Evolutionary conservation across 2,888 invertebrate genomes (phyloP), one percentile per base, ranked within the genome.

Genomic region (Polydesmus complanatus): DNA sequence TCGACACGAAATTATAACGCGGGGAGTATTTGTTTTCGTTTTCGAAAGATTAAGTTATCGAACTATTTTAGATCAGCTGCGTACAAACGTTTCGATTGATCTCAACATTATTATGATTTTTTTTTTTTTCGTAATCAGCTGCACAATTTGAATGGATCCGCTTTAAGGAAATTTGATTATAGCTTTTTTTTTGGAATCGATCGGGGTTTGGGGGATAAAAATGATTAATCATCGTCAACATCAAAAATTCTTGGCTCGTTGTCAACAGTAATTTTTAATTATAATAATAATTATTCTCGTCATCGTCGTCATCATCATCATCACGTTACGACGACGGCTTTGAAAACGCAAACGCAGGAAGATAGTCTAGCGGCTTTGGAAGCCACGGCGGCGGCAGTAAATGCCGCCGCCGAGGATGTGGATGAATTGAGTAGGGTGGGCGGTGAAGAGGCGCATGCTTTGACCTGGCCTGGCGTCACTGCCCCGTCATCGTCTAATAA

Each of bases 291-390:
- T n/a, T n/a, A n/a, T n/a, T n/a, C n/a, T n/a, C n/a, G n/a, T n/a
- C n/a, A n/a, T n/a, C n/a, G n/a, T n/a, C n/a, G n/a, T n/a, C n/a
- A n/a, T n/a, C n/a, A n/a, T 37, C 37, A 37, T 37, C 14, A 37
- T 70, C 69, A 89, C 61, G 91, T 91, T 65, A 89, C 81, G 51
- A 92, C 90, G 26, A 91, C 84, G 1, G 88, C 91, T 72, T 90
- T 85, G 74, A 87, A 85, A 62, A 88, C 85, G 73, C 87, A 90
- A 37, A 37, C 37, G 37, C 37, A 37, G 37, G 37, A 37, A 8
- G 37, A 37, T 14, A 37, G 5, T 37, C 8, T 14, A 5, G 37
- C 37, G 8, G 37, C 5, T 8, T 14, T 5, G 14, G 37, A 37
- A 8, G 37, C 37, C 8, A 37, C 14, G 5, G 37, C 5, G 5